A percentile compares a stretch with the other conserved stretches of the same genome.
These are phyloP conservation scores for Melanostoma mellinum DNA, from an alignment of 2,888 invertebrate genomes.

Conservation along the genomic window DNA sequence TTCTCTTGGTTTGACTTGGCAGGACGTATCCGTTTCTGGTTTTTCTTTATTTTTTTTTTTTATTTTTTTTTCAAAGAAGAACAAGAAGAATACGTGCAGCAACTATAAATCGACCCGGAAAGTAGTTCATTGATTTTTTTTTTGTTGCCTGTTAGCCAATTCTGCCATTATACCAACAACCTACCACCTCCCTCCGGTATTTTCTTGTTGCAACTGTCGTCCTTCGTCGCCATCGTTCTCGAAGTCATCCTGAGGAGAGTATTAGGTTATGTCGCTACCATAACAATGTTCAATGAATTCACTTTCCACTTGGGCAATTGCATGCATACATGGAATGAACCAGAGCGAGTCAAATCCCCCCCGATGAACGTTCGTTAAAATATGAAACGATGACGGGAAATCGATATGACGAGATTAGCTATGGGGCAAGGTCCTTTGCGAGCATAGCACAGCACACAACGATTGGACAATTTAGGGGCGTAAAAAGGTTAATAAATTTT, in stretches of 20 bases:
- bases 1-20: conserved; percentile 68
- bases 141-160: conserved; percentile 24
- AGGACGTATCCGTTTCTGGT: conserved; percentile 70
- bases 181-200: conserved; percentile 12
- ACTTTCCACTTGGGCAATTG: conserved; percentile 72
- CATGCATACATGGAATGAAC: conserved; percentile 49
- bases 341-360: conserved; percentile 17
- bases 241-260: conserved; percentile 46
- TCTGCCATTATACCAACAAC: conserved; percentile 1
- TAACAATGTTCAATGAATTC: conserved; percentile 73
- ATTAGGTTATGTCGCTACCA: conserved; percentile 66
- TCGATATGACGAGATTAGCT: conserved; percentile 69
- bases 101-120: conserved; percentile 71
- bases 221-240: conserved; percentile 23
- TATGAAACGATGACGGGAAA: conserved; percentile 69
- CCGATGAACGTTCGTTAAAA: conserved; percentile 47
- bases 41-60: conserved; percentile 16
- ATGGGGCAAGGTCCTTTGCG: conserved; percentile 21
- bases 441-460: conserved; percentile 2
- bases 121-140: conserved; percentile 72
- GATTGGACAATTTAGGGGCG: conserved; percentile 56
- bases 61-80: conserved; percentile 39
- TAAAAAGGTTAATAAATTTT: conserved; percentile 70
- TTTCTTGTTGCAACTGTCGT: conserved; percentile 20
- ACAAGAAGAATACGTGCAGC: conserved; percentile 44